Conservation (phyloP, 2,113 vertebrate species). For the Fregata magnificens region DNA sequence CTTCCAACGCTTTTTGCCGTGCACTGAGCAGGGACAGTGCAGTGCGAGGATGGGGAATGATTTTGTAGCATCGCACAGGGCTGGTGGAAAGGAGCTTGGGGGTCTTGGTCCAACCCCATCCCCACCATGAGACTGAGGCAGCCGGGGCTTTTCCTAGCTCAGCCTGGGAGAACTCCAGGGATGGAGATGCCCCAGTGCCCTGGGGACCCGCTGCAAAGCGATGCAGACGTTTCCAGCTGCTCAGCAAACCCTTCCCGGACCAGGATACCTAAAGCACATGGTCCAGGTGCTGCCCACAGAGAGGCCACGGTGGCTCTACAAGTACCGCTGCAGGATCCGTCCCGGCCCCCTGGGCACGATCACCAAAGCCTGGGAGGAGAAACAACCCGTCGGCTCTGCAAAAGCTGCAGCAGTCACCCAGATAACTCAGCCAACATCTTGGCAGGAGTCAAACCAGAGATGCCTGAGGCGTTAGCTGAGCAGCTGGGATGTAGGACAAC, state of each 20-base stretch:
- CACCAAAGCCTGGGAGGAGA: not conserved
- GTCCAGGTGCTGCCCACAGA: not conserved
- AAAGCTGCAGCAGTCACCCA: not conserved
- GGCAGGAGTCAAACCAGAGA: not conserved
- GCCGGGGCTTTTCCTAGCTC: not conserved
- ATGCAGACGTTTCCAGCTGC: not conserved
- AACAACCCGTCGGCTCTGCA: rapidly evolving
- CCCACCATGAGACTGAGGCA: rapidly evolving
- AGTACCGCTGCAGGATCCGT: not conserved
- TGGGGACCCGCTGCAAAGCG: not conserved
- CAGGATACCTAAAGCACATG: not conserved
- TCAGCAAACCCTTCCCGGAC: not conserved
- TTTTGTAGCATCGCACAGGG: not conserved
- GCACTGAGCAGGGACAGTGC: not conserved
- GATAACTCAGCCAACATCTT: not conserved
- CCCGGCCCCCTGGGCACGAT: not conserved
- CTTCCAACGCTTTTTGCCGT: rapidly evolving
- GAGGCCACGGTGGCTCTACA: not conserved
- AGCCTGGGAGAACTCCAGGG: not conserved
- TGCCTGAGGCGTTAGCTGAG: not conserved
- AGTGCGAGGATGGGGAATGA: not conserved
- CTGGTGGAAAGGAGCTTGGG: not conserved
- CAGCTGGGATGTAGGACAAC: not conserved
- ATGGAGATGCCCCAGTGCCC: not conserved
- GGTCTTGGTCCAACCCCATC: not conserved